Base-by-base conservation (phyloP, 2,113 vertebrate genomes). In the Accipiter cooperii region DNA sequence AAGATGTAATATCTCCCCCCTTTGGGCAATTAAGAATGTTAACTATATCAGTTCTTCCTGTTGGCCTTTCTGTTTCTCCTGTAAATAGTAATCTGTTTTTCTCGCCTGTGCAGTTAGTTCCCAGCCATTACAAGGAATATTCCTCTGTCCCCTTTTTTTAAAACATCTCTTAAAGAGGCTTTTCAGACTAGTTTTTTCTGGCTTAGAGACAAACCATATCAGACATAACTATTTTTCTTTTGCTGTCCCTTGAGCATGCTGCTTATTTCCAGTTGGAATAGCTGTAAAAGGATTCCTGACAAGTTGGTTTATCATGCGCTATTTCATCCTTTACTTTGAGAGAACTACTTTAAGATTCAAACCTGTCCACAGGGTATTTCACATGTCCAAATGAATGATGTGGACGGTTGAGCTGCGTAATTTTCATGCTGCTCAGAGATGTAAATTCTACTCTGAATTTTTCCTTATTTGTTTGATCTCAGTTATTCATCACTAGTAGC, bases 201-300 rank as follows among this genome's bases (percentile, higher is more conserved):
- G 74, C 61, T 76, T 79, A 61, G 44, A 89, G 73, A 87, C 21
- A 49, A 78, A 87, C 57, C 54, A 5, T 76, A 73, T 93, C 73
- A 91, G 84, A 49, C 74, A 42, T 36, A 90, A 71, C 44, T 92
- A 49, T 90, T 95, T 95, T 90, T 93, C 60, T 84, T 93, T 22
- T 3, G 12, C 84, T 36, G 5, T 79, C 92, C 28, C 57, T 92
- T 95, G 81, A 65, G 66, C 95, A 69, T 54, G 9, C 81, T 73
- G 34, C 90, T 95, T 94, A 87, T 87, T 97, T 97, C 80, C 77
- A 82, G 74, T 85, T 89, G 69, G 52, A 95, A 52, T 80, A 90
- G 42, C 76, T 95, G 71, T 71, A 75, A 85, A 73, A 87, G 87
- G 74, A 54, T 91, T 95, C 65, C 57, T 96, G 94, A 87, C 74